These are phyloP conservation scores for Cnemophilus loriae DNA, from an alignment of 2,113 vertebrate genomes.

Conservation along the genomic window DNA sequence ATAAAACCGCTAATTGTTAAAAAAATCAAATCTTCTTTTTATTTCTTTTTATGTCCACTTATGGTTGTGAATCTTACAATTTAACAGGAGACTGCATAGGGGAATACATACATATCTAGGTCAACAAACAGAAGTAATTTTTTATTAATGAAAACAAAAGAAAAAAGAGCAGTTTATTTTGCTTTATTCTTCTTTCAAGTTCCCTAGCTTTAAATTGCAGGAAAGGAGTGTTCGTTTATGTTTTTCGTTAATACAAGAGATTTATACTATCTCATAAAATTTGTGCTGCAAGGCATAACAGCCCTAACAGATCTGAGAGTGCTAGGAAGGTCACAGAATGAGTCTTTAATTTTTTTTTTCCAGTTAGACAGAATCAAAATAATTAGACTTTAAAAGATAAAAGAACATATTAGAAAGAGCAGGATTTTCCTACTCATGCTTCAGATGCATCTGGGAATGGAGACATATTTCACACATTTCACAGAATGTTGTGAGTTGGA, in stretches of 20 bases:
- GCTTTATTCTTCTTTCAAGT: background rate
- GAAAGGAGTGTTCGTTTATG: background rate
- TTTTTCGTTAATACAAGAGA: background rate
- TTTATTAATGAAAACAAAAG: background rate
- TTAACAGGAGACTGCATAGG: background rate
- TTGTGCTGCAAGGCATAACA: background rate
- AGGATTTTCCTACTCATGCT: background rate
- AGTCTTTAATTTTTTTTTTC: background rate
- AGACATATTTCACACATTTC: background rate
- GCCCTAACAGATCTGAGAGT: background rate
- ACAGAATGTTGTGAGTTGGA: background rate
- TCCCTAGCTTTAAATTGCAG: background rate
- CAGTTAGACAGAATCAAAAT: background rate
- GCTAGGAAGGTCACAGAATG: background rate
- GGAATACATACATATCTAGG: background rate
- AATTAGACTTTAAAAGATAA: background rate
- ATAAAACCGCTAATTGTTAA: background rate
- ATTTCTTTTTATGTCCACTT: background rate
- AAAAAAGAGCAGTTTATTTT: background rate
- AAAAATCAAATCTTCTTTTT: accelerated
- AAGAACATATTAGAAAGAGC: background rate
- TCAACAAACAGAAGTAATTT: background rate
- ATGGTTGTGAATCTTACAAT: background rate
- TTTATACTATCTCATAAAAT: background rate
- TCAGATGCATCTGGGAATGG: background rate